Evolutionary conservation across 2,888 invertebrate genomes (phyloP).

Genomic region (Macrostomum cliftonense): DNA sequence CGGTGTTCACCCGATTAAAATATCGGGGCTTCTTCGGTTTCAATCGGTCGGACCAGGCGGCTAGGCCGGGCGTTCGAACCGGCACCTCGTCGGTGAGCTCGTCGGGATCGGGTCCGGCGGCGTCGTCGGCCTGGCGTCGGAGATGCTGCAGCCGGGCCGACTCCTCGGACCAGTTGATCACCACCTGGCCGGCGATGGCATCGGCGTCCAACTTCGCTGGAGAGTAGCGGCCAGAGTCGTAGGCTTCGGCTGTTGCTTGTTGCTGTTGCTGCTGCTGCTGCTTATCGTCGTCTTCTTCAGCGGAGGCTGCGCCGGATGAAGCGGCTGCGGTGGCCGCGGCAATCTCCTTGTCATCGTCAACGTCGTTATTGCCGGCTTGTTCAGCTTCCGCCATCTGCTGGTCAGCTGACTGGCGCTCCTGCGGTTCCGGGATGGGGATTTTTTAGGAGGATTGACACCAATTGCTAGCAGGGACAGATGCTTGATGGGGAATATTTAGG

Average conservation of each 20-base stretch:
- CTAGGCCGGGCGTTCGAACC: constrained; percentile 55
- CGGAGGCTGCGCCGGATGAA: too few species aligned
- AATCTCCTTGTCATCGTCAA: constrained; percentile 6
- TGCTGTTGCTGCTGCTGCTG: constrained; percentile 39
- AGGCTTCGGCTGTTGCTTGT: constrained; percentile 49
- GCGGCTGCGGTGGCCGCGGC: neutral
- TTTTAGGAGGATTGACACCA: neutral
- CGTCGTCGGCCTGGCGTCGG: constrained; percentile 54
- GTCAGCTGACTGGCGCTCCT: constrained; percentile 4
- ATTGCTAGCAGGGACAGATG: too few species aligned
- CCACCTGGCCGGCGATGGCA: constrained; percentile 55
- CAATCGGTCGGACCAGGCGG: constrained; percentile 91
- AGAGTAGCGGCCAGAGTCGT: constrained; percentile 63
- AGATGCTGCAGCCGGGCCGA: constrained; percentile 49
- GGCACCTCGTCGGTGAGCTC: constrained; percentile 52
- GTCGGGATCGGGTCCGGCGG: constrained; percentile 56
- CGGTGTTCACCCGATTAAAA: constrained; percentile 62
- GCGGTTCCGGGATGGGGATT: neutral
- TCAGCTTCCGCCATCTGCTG: constrained; percentile 12
- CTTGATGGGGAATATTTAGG: neutral
- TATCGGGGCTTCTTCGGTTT: constrained; percentile 87
- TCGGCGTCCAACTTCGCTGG: constrained; percentile 49
- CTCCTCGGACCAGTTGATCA: constrained; percentile 55
- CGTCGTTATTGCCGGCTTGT: constrained; percentile 12
- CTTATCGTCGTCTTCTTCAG: constrained; percentile 13